Conservation (phyloP, 1,140 invertebrate genomes). For the Papilio machaon region DNA sequence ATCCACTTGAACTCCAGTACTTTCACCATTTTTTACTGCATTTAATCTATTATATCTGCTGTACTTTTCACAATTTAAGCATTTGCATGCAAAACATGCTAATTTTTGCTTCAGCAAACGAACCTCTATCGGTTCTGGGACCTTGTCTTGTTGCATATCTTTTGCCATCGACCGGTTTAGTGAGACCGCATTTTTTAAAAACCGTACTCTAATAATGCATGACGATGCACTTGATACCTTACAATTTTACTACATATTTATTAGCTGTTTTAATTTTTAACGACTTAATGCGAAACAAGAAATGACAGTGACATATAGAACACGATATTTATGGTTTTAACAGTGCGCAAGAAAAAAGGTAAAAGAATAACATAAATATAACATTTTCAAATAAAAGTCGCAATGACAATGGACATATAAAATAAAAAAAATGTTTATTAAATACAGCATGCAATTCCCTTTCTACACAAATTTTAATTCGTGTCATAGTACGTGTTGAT, state of each 20-base stretch:
- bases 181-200: background rate
- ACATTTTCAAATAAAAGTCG: background rate
- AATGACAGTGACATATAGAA: background rate
- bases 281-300: background rate
- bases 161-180: slow-evolving; percentile 18
- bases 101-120: slow-evolving; percentile 56
- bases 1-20: slow-evolving; percentile 24
- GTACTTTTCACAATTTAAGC: slow-evolving; percentile 31
- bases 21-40: slow-evolving; percentile 17
- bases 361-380: background rate
- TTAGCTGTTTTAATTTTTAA: background rate
- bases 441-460: background rate
- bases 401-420: background rate
- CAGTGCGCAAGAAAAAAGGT: background rate
- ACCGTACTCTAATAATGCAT: background rate
- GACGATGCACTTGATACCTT: background rate
- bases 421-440: background rate
- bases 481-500: background rate
- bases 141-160: slow-evolving; percentile 32
- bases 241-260: slow-evolving; percentile 15
- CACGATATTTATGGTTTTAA: slow-evolving; percentile 4
- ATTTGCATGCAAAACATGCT: slow-evolving; percentile 39
- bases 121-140: slow-evolving; percentile 54
- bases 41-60: background rate
- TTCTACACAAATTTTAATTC: background rate